Evolutionary conservation across 1,140 invertebrate species (phyloP).

Genomic region (Neocloeon triangulifer): DNA sequence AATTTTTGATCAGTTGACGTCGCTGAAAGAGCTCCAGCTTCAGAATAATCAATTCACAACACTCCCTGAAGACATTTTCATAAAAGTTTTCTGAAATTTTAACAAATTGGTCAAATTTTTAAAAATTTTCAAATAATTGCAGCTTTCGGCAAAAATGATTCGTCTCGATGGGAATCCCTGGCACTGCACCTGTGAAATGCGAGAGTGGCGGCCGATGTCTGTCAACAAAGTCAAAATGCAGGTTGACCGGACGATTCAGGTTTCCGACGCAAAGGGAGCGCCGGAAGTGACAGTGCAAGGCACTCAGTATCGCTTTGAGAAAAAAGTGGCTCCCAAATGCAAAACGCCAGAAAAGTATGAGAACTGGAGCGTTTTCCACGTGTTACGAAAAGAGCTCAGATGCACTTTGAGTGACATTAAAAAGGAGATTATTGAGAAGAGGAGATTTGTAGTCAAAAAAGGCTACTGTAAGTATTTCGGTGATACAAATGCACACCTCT

Average conservation of each 20-base stretch:
- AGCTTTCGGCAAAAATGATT: constrained; percentile 23
- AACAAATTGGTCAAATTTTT: no score
- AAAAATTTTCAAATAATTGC: constrained; percentile 29
- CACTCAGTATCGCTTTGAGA: constrained; percentile 25
- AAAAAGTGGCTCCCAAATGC: constrained; percentile 34
- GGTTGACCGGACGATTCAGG: constrained; percentile 15
- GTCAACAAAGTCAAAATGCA: constrained; percentile 22
- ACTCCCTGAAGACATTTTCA: constrained; percentile 30
- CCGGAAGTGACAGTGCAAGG: constrained; percentile 13
- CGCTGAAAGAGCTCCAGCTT: constrained; percentile 32
- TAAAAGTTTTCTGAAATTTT: no score
- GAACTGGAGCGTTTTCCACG: constrained; percentile 34
- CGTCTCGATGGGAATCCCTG: constrained; percentile 39
- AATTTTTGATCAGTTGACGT: constrained; percentile 32
- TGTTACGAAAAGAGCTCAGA: constrained; percentile 21
- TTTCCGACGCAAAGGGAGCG: constrained; percentile 17
- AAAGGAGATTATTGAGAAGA: constrained; percentile 2
- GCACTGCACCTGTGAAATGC: constrained; percentile 42
- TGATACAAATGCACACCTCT: no score
- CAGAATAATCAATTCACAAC: constrained; percentile 30
- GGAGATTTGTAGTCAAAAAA: constrained; percentile 7
- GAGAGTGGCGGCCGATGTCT: constrained; percentile 26
- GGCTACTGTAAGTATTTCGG: no score
- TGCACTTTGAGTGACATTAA: constrained; percentile 5
- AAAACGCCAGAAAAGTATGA: constrained; percentile 26